phyloP scores from a whole-genome alignment of 2,797 vertebrate genomes.

The Acipenser transmontanus region DNA sequence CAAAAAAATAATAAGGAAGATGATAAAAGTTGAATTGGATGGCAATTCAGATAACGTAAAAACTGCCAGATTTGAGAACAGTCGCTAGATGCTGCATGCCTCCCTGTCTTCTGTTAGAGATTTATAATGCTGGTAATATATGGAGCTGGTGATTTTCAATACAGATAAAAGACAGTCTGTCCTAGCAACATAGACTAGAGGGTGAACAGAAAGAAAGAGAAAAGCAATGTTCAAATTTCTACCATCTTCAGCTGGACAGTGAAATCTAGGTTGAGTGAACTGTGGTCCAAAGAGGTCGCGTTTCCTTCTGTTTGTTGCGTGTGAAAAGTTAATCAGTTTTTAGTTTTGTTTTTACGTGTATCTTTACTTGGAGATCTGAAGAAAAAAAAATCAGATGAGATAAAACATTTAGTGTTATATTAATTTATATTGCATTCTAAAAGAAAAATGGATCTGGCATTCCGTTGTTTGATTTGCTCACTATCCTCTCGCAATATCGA shows the following conservation, averaged over 20 bases:
- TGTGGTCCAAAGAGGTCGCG: neutral
- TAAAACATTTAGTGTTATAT: neutral
- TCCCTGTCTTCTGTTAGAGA: conserved; percentile 3
- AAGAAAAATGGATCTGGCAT: too few relatives aligned
- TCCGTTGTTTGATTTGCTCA: too few relatives aligned
- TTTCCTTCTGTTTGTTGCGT: neutral
- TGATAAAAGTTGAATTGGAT: conserved; percentile 17
- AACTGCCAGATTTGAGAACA: conserved; percentile 36
- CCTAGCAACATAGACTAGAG: neutral
- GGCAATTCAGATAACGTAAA: conserved; percentile 38
- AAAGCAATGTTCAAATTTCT: neutral
- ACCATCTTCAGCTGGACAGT: neutral
- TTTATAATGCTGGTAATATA: neutral
- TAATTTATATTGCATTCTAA: too few relatives aligned
- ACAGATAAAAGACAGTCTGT: neutral
- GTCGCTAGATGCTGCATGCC: conserved; percentile 26
- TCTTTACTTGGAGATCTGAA: neutral
- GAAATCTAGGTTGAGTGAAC: neutral
- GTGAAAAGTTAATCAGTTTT: neutral
- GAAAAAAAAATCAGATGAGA: conserved; percentile 1
- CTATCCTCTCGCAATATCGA: too few relatives aligned
- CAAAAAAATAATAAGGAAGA: conserved; percentile 33
- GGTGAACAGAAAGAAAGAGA: neutral
- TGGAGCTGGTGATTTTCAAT: neutral
- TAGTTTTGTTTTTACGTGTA: neutral